Conservation (phyloP, 2,113 vertebrate genomes). For the Chunga burmeisteri region DNA sequence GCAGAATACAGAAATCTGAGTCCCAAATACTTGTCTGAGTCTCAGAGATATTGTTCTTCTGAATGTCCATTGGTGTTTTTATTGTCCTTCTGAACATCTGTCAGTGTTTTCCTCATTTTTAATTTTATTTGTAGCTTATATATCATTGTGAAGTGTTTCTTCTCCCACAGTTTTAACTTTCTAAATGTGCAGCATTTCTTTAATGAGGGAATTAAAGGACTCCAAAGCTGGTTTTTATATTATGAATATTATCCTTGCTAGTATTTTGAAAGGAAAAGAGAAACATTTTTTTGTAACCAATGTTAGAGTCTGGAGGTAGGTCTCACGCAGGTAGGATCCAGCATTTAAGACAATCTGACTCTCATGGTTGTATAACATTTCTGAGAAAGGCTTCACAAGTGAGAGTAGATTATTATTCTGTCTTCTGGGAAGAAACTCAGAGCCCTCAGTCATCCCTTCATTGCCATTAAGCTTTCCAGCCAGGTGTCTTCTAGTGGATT, state of each 20-base stretch:
- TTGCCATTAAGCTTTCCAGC: neutral
- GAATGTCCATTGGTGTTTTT: rapidly evolving
- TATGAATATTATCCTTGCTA: neutral
- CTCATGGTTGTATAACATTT: neutral
- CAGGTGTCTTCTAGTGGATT: neutral
- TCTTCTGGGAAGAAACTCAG: neutral
- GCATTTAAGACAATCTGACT: neutral
- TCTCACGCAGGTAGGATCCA: neutral
- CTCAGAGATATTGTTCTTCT: neutral
- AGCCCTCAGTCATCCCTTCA: neutral
- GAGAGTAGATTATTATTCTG: neutral
- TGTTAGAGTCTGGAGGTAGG: neutral
- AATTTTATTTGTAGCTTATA: neutral
- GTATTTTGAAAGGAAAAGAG: neutral
- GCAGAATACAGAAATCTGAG: neutral
- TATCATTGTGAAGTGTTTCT: neutral
- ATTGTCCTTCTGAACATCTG: neutral
- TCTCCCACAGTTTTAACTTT: neutral
- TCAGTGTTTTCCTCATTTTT: neutral
- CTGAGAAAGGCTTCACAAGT: neutral
- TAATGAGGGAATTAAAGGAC: neutral
- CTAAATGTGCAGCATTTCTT: neutral
- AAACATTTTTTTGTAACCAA: neutral
- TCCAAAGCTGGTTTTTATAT: neutral
- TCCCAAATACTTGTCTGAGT: neutral